These are phyloP conservation scores for Hypanus sabinus DNA, from an alignment of 2,113 vertebrate genomes.

Conservation along the genomic window DNA sequence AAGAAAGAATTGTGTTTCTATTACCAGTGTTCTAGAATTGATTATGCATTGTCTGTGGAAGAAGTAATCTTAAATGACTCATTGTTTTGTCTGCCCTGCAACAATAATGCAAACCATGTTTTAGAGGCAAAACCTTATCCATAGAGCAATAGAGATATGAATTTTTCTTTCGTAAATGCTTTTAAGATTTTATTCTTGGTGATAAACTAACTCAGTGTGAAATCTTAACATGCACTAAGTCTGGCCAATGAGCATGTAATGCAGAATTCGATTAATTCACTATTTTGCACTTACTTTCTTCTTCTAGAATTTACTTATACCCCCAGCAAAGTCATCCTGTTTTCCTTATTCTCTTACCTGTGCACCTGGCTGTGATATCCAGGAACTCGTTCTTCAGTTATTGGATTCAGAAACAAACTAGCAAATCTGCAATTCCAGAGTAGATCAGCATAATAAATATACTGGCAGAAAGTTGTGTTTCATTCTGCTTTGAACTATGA, in stretches of 20 bases:
- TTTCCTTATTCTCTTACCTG: constrained; percentile 49
- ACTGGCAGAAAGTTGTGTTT: not conserved
- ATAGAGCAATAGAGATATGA: not conserved
- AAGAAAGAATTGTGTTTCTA: not conserved
- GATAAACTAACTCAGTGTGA: not conserved
- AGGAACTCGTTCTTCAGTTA: constrained; percentile 65
- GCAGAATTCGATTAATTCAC: not conserved
- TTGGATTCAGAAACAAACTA: constrained; percentile 61
- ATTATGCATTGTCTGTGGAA: not conserved
- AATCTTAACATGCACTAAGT: not conserved
- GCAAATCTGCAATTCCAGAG: constrained; percentile 55
- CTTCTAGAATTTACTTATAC: not conserved
- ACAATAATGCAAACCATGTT: not conserved
- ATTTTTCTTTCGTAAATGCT: not conserved
- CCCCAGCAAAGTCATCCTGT: not conserved
- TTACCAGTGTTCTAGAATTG: not conserved
- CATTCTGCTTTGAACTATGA: constrained; percentile 9
- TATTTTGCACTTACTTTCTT: not conserved
- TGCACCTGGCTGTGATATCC: constrained; percentile 66
- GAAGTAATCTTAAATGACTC: not conserved
- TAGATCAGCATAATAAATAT: constrained; percentile 38
- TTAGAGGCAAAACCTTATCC: not conserved
- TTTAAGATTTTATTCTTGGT: not conserved
- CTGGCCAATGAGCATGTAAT: not conserved
- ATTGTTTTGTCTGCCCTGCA: not conserved